phyloP scores from a whole-genome alignment of 2,797 vertebrate genomes.

The Cossypha caffra region DNA sequence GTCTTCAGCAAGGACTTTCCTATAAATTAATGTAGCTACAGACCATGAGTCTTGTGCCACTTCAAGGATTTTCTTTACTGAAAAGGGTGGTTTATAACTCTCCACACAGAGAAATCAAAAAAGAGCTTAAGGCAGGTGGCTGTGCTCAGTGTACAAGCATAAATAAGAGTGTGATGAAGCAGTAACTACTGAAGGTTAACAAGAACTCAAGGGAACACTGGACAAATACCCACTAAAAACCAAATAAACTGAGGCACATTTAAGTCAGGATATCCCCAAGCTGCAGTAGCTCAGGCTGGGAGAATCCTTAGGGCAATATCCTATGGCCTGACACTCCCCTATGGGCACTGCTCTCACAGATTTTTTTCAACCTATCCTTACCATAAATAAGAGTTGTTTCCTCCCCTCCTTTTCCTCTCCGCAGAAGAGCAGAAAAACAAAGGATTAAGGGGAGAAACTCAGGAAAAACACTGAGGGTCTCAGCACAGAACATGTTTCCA shows the following conservation, averaged over 20 bases:
- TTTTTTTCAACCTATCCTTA: neutral
- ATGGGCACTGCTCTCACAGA: neutral
- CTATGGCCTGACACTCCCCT: neutral
- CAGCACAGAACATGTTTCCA: neutral
- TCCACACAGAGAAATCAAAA: neutral
- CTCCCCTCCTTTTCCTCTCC: neutral
- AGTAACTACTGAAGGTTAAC: neutral
- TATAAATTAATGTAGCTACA: slow-evolving; percentile 23
- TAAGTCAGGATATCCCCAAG: neutral
- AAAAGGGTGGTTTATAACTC: neutral
- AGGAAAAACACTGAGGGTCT: rapidly evolving
- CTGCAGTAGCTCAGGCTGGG: neutral
- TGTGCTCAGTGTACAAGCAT: neutral
- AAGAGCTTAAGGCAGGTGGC: neutral
- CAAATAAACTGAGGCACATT: neutral
- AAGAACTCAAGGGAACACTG: neutral
- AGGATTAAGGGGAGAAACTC: neutral
- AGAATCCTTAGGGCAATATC: neutral
- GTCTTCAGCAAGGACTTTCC: neutral
- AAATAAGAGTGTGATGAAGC: neutral
- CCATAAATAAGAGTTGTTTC: neutral
- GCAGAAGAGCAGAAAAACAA: neutral
- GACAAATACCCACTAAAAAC: neutral
- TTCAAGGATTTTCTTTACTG: slow-evolving; percentile 26
- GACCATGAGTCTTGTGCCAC: neutral